Conservation (phyloP, 2,113 vertebrate genomes). For the Heterocephalus glaber region DNA sequence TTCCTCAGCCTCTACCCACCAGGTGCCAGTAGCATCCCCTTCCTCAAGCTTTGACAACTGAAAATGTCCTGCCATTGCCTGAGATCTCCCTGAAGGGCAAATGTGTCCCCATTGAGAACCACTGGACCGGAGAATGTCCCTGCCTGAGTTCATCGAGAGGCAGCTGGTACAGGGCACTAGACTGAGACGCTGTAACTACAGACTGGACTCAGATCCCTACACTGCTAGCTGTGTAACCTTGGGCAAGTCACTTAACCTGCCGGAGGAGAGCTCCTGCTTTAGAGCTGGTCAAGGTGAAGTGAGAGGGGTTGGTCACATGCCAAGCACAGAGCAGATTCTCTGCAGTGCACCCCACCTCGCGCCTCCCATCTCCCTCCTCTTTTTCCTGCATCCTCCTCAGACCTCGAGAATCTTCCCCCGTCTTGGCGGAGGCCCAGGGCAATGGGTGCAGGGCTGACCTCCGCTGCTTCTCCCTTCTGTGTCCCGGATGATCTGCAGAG, state of each 20-base stretch:
- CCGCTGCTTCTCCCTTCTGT: background rate
- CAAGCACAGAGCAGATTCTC: background rate
- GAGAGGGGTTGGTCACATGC: background rate
- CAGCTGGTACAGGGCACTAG: background rate
- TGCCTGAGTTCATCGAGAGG: background rate
- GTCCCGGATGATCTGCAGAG: fast-evolving
- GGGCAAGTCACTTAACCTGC: background rate
- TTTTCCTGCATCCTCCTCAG: background rate
- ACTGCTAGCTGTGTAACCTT: background rate
- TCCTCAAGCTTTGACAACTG: background rate
- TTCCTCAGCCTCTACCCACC: background rate
- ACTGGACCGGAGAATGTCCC: fast-evolving
- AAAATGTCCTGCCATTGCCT: background rate
- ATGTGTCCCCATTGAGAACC: background rate
- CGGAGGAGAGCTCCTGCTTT: background rate
- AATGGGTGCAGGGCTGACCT: background rate
- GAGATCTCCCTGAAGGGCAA: background rate
- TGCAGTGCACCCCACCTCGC: fast-evolving
- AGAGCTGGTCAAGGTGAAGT: background rate
- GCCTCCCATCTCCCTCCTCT: fast-evolving
- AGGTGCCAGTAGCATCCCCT: too few relatives aligned
- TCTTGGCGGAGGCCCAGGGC: fast-evolving
- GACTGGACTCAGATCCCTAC: background rate
- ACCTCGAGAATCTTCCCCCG: background rate
- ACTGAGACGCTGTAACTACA: background rate